Conservation (phyloP, 2,113 vertebrate species). For the Plecturocebus donacophilus region DNA sequence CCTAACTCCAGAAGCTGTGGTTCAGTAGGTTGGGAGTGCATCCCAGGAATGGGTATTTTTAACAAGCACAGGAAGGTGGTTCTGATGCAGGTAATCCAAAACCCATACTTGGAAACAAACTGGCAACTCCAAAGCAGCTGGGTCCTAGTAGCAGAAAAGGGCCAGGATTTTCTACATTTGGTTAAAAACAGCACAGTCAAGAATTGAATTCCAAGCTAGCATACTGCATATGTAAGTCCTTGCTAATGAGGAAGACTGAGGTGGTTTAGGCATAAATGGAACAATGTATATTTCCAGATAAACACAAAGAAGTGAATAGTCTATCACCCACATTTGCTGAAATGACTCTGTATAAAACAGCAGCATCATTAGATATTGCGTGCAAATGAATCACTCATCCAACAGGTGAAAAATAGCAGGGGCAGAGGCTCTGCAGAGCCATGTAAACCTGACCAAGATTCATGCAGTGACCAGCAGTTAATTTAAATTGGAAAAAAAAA, state of each 20-base stretch:
- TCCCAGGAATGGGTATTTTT: background rate
- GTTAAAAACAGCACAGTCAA: background rate
- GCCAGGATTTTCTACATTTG: background rate
- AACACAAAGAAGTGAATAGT: background rate
- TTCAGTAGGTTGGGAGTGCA: background rate
- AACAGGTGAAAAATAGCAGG: background rate
- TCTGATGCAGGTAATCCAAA: background rate
- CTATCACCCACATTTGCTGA: background rate
- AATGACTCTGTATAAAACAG: background rate
- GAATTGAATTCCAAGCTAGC: slow-evolving; percentile 24
- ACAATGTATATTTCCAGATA: background rate
- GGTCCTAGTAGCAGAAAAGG: background rate
- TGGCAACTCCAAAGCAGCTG: background rate
- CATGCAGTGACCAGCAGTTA: background rate
- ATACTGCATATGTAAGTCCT: background rate
- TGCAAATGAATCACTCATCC: background rate
- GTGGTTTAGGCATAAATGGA: background rate
- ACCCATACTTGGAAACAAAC: background rate
- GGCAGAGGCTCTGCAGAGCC: background rate
- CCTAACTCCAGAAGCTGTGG: background rate
- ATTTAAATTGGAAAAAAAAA: background rate
- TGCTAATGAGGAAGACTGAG: background rate
- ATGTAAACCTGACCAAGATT: background rate
- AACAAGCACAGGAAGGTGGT: background rate
- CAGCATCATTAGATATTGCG: background rate